These are phyloP conservation scores for Gorilla gorilla DNA, from an alignment of 2,113 vertebrate species.

Conservation along the genomic window DNA sequence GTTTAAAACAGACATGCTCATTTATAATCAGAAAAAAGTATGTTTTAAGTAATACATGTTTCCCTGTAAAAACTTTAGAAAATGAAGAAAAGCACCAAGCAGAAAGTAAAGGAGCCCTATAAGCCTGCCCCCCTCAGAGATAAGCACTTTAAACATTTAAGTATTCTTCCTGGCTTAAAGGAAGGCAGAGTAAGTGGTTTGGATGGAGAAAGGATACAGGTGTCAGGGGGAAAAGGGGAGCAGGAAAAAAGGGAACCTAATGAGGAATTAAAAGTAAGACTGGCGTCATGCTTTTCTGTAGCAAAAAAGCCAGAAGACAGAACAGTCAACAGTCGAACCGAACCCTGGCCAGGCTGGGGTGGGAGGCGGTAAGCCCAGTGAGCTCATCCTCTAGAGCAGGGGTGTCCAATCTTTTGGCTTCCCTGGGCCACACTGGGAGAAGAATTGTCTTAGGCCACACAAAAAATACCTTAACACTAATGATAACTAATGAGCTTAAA, in stretches of 20 bases:
- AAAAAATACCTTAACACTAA: too few species aligned
- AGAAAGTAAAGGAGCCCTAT: not conserved
- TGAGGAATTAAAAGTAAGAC: not conserved
- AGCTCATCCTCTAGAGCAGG: not conserved
- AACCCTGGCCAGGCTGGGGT: rapidly evolving
- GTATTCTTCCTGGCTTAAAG: not conserved
- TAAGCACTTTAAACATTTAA: not conserved
- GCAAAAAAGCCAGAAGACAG: not conserved
- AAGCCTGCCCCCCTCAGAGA: not conserved
- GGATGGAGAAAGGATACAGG: not conserved
- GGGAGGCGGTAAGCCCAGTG: rapidly evolving
- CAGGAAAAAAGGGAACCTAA: not conserved
- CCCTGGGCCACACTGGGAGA: too few species aligned
- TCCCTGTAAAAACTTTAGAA: not conserved
- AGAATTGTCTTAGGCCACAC: too few species aligned
- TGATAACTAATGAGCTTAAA: too few species aligned
- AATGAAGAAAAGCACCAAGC: not conserved
- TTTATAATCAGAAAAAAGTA: not conserved
- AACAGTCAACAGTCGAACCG: not conserved
- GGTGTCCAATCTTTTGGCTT: too few species aligned
- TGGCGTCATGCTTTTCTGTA: not conserved
- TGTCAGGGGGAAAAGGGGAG: rapidly evolving
- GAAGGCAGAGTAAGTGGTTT: not conserved
- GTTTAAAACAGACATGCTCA: not conserved
- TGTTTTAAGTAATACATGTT: not conserved